Conservation (phyloP, 2,888 invertebrate genomes). For the Rhyacophila evoluta region DNA sequence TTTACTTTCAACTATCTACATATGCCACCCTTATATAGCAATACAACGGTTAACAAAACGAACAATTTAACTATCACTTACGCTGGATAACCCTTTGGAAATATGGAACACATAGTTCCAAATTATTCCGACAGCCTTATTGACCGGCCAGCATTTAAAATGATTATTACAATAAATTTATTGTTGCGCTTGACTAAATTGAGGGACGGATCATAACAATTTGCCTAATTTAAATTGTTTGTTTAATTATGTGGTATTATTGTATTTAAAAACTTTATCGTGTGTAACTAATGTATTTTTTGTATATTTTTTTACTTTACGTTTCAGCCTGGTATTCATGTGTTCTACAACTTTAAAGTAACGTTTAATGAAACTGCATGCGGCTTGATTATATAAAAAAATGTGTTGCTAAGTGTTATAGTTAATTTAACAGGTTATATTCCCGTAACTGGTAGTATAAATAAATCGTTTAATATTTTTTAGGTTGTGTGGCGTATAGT, state of each 20-base stretch:
- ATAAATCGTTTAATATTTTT: too few relatives aligned
- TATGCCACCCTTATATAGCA: neutral
- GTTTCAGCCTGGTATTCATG: too few relatives aligned
- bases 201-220: neutral
- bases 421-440: too few relatives aligned
- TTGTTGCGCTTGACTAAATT: neutral
- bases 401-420: too few relatives aligned
- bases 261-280: neutral
- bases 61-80: neutral
- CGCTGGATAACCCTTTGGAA: slow-evolving; percentile 9
- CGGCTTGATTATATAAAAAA: too few relatives aligned
- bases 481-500: too few relatives aligned
- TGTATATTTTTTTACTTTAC: neutral
- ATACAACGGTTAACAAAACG: neutral
- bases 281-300: neutral
- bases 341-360: too few relatives aligned
- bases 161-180: neutral
- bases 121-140: neutral
- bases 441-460: too few relatives aligned
- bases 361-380: too few relatives aligned
- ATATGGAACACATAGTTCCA: neutral
- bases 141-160: neutral
- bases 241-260: neutral
- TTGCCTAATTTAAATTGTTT: neutral
- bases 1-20: neutral